Conservation (phyloP, 2,797 vertebrate genomes). For the Percopsis omiscomaycus region DNA sequence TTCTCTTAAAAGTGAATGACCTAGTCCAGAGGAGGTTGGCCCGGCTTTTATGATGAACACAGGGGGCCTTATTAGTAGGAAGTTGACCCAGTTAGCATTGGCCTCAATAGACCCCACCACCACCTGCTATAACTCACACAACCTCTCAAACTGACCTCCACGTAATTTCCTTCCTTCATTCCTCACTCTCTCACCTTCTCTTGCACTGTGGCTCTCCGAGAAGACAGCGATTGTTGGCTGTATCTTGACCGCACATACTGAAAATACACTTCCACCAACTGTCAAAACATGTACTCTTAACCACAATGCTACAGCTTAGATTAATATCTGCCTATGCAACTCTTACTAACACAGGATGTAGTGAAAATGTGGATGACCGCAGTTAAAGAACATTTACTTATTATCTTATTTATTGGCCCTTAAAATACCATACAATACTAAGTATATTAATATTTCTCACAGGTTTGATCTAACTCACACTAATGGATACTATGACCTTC, state of each 20-base stretch:
- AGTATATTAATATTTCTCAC: too few relatives aligned
- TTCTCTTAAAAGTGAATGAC: not conserved
- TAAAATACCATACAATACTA: too few relatives aligned
- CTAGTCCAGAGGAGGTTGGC: not conserved
- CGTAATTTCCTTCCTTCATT: not conserved
- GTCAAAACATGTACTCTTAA: not conserved
- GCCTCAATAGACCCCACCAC: not conserved
- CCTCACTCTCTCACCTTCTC: not conserved
- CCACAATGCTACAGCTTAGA: not conserved
- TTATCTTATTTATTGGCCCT: too few relatives aligned
- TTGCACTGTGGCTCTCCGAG: not conserved
- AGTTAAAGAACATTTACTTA: too few relatives aligned
- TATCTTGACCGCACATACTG: not conserved
- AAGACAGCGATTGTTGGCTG: not conserved
- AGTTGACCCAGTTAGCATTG: slow-evolving; percentile 7
- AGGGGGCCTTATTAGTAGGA: not conserved
- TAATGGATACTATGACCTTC: too few relatives aligned
- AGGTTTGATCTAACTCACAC: too few relatives aligned
- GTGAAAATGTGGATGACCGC: too few relatives aligned
- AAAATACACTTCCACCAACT: not conserved
- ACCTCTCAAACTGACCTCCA: not conserved
- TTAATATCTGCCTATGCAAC: not conserved
- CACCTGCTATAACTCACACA: not conserved
- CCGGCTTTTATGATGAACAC: not conserved
- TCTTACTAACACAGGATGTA: too few relatives aligned